Evolutionary conservation across 1,140 invertebrate genomes (phyloP), one percentile per base, ranked within the genome.

Genomic region (Dinoponera quadriceps): DNA sequence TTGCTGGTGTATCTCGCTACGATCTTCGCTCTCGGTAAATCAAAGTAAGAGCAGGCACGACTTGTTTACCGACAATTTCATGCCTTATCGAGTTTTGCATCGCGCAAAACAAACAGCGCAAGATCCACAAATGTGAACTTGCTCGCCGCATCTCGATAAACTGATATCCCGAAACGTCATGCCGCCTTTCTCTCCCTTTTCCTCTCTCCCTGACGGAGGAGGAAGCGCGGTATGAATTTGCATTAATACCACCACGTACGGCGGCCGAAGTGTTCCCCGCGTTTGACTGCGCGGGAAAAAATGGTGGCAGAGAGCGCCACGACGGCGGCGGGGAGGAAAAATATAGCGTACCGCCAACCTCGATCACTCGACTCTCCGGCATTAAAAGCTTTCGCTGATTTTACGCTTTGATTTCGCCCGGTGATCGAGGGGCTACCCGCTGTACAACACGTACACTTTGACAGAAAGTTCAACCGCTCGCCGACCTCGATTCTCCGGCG

Each of bases 381-480:
- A 54, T 84, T 74, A 75, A 86, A 84, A 86, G 83, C 74, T 84
- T 84, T 80, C 49, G 80, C 63, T 81, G 68, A 71, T 54, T 74
- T 88, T 87, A 71, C 85, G 86, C 86, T 88, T 88, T 88, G 85
- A 84, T 80, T 81, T 65, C 69, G 73, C 29, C 71, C 81, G 69
- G 71, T 74, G 81, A 83, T 75, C 80, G 66, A 84, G 74, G 84
- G 66, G 51, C 54, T 18, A 83, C 65, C 68, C 81, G 74, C 73
- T 57, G 82, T 73, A 74, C 78, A 74, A 66, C 81, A 66, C 73
- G 81, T 83, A 77, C 73, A 78, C 83, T 88, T 87, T 87, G 75
- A 82, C 75, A 48, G 72, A 87, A 87, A 87, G 83, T 88, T 87
- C 68, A 85, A 88, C 71, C 83, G 62, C 73, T 63, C 65, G 66